Evolutionary conservation across 2,888 invertebrate genomes (phyloP).

Genomic region (Apamea crenata): DNA sequence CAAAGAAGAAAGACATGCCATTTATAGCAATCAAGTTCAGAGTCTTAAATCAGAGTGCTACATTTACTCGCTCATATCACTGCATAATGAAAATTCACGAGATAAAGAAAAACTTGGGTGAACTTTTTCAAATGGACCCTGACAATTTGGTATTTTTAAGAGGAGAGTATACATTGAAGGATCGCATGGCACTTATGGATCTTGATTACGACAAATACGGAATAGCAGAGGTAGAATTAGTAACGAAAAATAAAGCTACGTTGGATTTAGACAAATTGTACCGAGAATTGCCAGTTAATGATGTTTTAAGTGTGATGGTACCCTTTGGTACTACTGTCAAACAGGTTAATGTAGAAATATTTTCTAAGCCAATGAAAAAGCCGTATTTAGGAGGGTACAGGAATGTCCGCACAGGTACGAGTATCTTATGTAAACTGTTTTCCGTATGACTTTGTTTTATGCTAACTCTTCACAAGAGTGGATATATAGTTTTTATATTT

Average conservation of each 20-base stretch:
- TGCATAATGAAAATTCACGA: constrained; percentile 89
- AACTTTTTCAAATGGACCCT: constrained; percentile 89
- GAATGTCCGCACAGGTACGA: constrained; percentile 93
- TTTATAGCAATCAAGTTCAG: constrained; percentile 87
- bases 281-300: constrained; percentile 83
- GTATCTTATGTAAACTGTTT: constrained; percentile 72
- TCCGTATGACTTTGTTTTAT: background rate
- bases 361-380: constrained; percentile 90
- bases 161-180: constrained; percentile 82
- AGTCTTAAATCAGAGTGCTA: constrained; percentile 81
- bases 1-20: constrained; percentile 84
- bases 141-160: constrained; percentile 88
- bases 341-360: constrained; percentile 88
- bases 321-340: constrained; percentile 82
- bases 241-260: constrained; percentile 83
- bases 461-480: background rate
- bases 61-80: constrained; percentile 89
- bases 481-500: background rate
- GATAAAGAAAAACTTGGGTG: constrained; percentile 91
- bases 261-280: constrained; percentile 85
- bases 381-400: constrained; percentile 96
- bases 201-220: constrained; percentile 88
- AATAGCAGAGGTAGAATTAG: constrained; percentile 85
- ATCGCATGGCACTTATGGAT: constrained; percentile 84
- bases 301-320: constrained; percentile 85